phyloP scores from a whole-genome alignment of 2,113 vertebrate species.

The Ancistrus triradiatus region DNA sequence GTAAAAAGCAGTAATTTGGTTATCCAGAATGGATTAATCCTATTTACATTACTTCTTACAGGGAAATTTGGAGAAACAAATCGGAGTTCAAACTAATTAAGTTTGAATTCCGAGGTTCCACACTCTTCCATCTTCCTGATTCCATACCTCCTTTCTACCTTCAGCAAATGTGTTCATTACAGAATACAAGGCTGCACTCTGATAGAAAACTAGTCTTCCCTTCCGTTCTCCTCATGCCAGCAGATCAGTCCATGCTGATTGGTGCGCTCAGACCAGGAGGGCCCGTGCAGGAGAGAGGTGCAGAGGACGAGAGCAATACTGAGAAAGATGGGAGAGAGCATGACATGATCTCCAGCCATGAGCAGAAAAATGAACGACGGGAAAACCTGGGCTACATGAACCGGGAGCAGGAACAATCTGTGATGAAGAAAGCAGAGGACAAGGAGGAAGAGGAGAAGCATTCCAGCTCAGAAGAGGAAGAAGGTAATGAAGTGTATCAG shows the following conservation, averaged over 20 bases:
- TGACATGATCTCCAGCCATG: conserved; percentile 42
- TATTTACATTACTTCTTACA: too few species aligned
- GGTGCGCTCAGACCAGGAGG: conserved; percentile 58
- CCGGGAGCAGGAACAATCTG: conserved; percentile 35
- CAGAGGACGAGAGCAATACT: conserved; percentile 34
- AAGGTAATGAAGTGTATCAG: conserved; percentile 19
- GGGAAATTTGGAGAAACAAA: too few species aligned
- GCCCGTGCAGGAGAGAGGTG: conserved; percentile 54
- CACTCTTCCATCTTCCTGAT: too few species aligned
- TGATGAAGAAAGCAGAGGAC: conserved; percentile 3
- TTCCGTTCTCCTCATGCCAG: background rate
- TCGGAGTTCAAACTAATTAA: too few species aligned
- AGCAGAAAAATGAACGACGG: conserved; percentile 34
- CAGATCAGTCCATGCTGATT: conserved; percentile 66
- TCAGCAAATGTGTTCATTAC: too few species aligned
- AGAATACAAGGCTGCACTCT: too few species aligned
- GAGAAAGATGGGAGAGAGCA: conserved; percentile 35
- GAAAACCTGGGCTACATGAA: conserved; percentile 42
- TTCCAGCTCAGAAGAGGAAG: conserved; percentile 13
- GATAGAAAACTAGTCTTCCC: background rate
- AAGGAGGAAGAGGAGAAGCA: conserved; percentile 13
- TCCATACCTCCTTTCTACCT: too few species aligned
- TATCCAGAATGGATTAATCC: too few species aligned
- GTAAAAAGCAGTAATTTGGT: too few species aligned
- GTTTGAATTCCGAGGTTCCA: too few species aligned